phyloP scores from a whole-genome alignment of 2,113 vertebrate species.

The Grammomys surdaster region DNA sequence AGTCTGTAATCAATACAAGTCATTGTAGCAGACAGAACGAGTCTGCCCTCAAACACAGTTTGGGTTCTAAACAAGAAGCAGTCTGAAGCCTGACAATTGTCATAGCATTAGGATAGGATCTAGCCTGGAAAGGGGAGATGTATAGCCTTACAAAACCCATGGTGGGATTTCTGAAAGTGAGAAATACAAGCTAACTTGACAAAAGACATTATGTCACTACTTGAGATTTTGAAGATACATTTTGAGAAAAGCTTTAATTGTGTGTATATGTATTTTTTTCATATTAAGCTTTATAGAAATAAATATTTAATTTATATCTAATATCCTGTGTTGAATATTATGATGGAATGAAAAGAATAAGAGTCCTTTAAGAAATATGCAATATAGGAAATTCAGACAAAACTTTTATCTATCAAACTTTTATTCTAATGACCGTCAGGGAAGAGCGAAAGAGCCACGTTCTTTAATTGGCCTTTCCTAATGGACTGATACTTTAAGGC shows the following conservation, averaged over 20 bases:
- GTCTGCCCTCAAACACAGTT: neutral
- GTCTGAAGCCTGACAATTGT: neutral
- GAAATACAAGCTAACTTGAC: neutral
- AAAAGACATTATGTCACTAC: neutral
- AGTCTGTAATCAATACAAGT: neutral
- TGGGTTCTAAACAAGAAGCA: neutral
- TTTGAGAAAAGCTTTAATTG: neutral
- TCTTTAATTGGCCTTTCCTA: constrained; percentile 76
- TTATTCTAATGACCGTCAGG: constrained; percentile 68
- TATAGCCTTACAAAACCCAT: neutral
- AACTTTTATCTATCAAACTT: constrained; percentile 23
- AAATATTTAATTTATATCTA: neutral
- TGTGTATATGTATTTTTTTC: neutral
- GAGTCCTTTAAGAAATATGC: neutral
- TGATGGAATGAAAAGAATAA: neutral
- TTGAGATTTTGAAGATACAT: neutral
- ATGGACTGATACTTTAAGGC: constrained; percentile 76
- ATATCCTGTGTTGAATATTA: neutral
- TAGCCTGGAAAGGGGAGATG: neutral
- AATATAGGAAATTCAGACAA: neutral
- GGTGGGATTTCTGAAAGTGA: neutral
- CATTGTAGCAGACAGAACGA: neutral
- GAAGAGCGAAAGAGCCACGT: constrained; percentile 29
- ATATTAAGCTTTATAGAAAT: neutral
- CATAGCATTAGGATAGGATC: neutral